Evolutionary conservation across 2,797 vertebrate genomes (phyloP), one percentile per base, ranked within the genome.

Genomic region (Argya squamiceps): DNA sequence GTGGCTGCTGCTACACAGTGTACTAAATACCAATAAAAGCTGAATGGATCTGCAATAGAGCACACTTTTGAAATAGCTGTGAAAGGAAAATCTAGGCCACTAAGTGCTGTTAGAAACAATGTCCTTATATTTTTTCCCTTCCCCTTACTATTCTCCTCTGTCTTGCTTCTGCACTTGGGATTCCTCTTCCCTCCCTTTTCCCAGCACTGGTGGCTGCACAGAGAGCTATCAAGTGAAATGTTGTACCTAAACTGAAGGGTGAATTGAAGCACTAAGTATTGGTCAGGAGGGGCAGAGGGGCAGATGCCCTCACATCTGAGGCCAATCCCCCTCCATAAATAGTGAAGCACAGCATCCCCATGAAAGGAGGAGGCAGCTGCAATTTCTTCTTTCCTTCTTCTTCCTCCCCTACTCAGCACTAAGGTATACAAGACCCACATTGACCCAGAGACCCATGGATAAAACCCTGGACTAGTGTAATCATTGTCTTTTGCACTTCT

Each of bases 1-100:
- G 95, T 89, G 91, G 92, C 96, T 93, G 83, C 97, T 94, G 70
- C 93, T 82, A 84, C 92, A 52, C 74, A 81, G 86, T 77, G 92
- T 90, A 59, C 93, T 80, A 92, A 84, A 93, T 65, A 94, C 89
- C 90, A 95, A 84, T 95, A 97, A 97, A 97, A 96, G 96, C 85
- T 93, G 92, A 97, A 95, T 90, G 92, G 92, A 84, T 88, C 96
- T 52, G 71, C 95, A 94, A 92, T 92, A 91, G 95, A 96, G 93
- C 76, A 93, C 92, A 94, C 80, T 97, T 84, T 85, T 60, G 82
- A 97, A 95, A 90, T 89, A 88, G 93, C 87, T 94, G 84, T 79
- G 93, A 97, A 94, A 96, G 85, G 88, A 85, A 93, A 86, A 95
- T 88, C 90, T 92, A 95, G 93, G 93, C 87, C 95, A 92, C 94